Evolutionary conservation across 2,888 invertebrate species (phyloP).

Genomic region (Trachelus stipa): DNA sequence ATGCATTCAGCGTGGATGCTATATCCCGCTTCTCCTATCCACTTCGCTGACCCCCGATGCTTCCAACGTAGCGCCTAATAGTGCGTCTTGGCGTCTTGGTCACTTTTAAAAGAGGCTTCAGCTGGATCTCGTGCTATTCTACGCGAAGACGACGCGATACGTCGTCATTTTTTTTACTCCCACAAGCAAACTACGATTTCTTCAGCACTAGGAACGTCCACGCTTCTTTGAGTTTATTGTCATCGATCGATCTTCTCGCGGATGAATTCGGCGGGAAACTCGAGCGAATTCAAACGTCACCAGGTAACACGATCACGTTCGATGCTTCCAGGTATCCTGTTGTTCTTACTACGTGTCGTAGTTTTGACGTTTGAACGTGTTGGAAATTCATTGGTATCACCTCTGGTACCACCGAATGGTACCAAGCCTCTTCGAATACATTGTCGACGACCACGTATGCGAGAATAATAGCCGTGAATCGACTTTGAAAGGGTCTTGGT

Average conservation of each 20-base stretch:
- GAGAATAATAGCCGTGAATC: not conserved
- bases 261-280: conserved; percentile 35
- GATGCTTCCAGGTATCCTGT: not conserved
- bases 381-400: not conserved
- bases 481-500: not conserved
- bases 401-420: not conserved
- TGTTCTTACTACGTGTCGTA: not conserved
- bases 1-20: conserved; percentile 42
- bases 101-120: no score
- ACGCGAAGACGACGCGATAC: no score
- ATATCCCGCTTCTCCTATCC: conserved; percentile 11
- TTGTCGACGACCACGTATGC: not conserved
- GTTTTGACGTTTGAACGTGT: not conserved
- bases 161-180: no score
- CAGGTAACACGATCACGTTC: conserved; percentile 40
- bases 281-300: conserved; percentile 39
- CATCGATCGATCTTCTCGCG: not conserved
- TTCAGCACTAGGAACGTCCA: no score
- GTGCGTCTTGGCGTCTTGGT: no score
- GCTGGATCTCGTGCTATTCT: no score
- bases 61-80: not conserved
- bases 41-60: not conserved
- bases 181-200: no score
- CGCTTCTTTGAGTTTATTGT: no score
- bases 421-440: not conserved